Evolutionary conservation across 2,888 invertebrate genomes (phyloP).

Genomic region (Lasioglossum marginatum): DNA sequence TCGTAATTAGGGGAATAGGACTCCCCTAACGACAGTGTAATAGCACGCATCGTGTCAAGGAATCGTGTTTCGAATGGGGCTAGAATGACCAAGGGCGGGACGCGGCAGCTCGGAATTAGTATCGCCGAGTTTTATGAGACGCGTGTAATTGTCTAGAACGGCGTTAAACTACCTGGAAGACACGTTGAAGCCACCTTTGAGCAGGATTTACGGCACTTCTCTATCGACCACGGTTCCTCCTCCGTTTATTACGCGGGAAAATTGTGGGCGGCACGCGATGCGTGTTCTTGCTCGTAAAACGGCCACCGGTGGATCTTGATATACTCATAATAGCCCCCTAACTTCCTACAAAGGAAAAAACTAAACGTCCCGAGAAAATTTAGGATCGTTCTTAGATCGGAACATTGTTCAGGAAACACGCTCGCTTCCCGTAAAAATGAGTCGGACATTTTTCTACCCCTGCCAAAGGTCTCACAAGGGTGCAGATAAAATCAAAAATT

Average conservation of each 20-base stretch:
- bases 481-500: neutral
- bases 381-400: neutral
- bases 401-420: neutral
- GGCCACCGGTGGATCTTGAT: neutral
- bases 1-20: too few relatives aligned
- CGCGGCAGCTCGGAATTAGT: neutral
- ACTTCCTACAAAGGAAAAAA: neutral
- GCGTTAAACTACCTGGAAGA: constrained; percentile 3
- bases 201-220: constrained; percentile 12
- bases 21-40: too few relatives aligned
- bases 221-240: constrained; percentile 1
- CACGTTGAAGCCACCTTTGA: neutral
- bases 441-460: too few relatives aligned
- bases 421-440: too few relatives aligned
- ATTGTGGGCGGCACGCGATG: constrained; percentile 2
- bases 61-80: neutral
- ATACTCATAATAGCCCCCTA: neutral
- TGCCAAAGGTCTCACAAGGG: too few relatives aligned
- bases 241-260: constrained; percentile 10
- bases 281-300: neutral
- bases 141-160: constrained; percentile 11
- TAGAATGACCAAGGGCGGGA: neutral
- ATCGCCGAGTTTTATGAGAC: constrained; percentile 3
- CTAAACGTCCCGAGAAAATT: neutral
- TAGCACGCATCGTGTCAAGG: neutral